Percentiles rank a stretch among this genome's conserved stretches.
Conservation (phyloP, 2,113 vertebrate genomes). For the Dasyornis broadbenti region DNA sequence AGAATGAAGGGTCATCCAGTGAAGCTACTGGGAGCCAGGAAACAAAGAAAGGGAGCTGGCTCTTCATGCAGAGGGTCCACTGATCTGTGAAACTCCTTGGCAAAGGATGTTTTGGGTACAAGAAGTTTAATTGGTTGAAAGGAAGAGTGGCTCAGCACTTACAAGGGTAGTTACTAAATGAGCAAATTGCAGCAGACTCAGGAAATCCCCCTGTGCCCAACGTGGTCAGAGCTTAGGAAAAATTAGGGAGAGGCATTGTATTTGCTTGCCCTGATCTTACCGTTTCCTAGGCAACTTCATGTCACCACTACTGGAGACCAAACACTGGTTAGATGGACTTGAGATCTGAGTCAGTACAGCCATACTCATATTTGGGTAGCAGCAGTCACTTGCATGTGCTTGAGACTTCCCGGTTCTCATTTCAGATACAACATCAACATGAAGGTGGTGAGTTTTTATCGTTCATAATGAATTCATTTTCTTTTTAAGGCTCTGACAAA, state of each 20-base stretch:
- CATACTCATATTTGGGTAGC: neutral
- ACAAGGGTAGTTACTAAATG: neutral
- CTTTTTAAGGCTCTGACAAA: slow-evolving; percentile 81
- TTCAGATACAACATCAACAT: neutral
- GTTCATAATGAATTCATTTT: neutral
- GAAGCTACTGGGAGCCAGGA: neutral
- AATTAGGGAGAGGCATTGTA: neutral
- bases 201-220: neutral
- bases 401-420: neutral
- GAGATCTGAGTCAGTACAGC: neutral
- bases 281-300: neutral
- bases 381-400: neutral
- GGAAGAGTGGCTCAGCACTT: neutral
- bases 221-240: neutral
- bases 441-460: neutral
- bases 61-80: neutral
- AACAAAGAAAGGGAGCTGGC: neutral
- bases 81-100: neutral
- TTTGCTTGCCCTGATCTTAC: neutral
- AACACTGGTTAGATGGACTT: neutral
- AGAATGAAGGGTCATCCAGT: neutral
- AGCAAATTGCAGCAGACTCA: neutral
- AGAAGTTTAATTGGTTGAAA: neutral
- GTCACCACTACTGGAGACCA: neutral
- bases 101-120: neutral